Evolutionary conservation across 2,888 invertebrate genomes (phyloP), one percentile per base, ranked within the genome.

Genomic region (Drosophila neonasuta): DNA sequence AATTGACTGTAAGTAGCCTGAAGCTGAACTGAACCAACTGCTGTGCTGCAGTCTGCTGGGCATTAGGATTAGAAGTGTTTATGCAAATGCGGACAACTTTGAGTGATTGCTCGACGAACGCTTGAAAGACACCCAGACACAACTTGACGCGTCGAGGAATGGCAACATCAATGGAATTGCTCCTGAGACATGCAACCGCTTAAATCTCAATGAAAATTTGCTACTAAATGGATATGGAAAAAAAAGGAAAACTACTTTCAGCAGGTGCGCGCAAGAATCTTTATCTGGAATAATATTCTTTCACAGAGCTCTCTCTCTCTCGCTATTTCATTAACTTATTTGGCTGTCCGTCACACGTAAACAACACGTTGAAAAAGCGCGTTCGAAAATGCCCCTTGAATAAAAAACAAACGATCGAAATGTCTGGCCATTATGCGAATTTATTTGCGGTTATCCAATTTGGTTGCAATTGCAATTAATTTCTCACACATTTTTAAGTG

Each of bases 11-110:
- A 78, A 83, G 83, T 83, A 73, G 83, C 80, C 67, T 44, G 68
- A 41, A 67, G 63, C 58, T 46, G 20, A 11, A 30, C 55, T 44
- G 60, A 17, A 50, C 20, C 51, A 56, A 45, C 52, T 54, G 66
- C 66, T 70, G 83, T 54, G 66, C 66, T 70, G 83, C 83, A 80
- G 82, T 75, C 70, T 80, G 75, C 64, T 68, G 73, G 78, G 78
- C 71, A 76, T 82, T 80, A 66, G 80, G 83, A 83, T 80, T 83
- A 83, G 78, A 80, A 80, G 83, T 80, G 83, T 80, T 80, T 83
- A 80, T 80, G 83, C 83, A 80, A 80, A 80, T 80, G 80, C 80
- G 80, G 68, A 80, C 73, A 82, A 71, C 80, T 77, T 78, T 82
- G 80, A 80, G 78, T 73, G 80, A 80, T 80, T 80, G 80, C 73